Base-by-base conservation (phyloP, 2,888 invertebrate genomes). In the Argyresthia albistria region DNA sequence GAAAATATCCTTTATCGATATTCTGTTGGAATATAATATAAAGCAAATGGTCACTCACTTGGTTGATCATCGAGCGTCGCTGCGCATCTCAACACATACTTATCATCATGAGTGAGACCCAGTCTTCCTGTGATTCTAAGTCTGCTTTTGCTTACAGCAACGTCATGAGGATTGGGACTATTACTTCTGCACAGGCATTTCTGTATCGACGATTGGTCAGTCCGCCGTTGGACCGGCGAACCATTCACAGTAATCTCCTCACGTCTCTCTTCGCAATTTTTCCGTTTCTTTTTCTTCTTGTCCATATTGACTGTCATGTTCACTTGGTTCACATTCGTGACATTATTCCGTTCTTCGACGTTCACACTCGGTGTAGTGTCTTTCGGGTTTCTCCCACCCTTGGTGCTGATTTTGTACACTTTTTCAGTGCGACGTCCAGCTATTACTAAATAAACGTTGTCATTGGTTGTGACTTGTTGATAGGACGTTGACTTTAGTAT, bases 81-180 rank as follows among this genome's bases (percentile, higher is more conserved):
- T 46, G 72, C 70, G 60, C 76, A 86, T 56, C 70, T 73, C 35
- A 84, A 56, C 1, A 81, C 64, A 54, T 77, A 83, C 58, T 68
- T 67, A 49, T 82, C 76, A 46, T 80, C 67, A 39, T 72, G 63
- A 36, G 66, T 72, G 2, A 77, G 57, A 0, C 82, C 86, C 11
- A 86, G 58, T 47, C 66, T 70, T 8, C 86, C 83, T 35, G 69
- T 65, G 52, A 86, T 76, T 50, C 65, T 68, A 0, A 83, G 67
- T 25, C 68, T 68, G 57, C 72, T 78, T 56, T 60, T 70, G n/a
- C 25, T 11, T 39, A n/a, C 39, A 39, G 39, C n/a, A 39, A 9
- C 39, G 8, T 39, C n/a, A 39, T 11, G 3, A n/a, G 4, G 10
- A 6, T n/a, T 11, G 8, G 39, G n/a, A 39, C 10, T n/a, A 8